Percentiles rank a stretch among this genome's conserved stretches.
Conservation (phyloP, 1,140 invertebrate species). For the Orchestia grillus region DNA sequence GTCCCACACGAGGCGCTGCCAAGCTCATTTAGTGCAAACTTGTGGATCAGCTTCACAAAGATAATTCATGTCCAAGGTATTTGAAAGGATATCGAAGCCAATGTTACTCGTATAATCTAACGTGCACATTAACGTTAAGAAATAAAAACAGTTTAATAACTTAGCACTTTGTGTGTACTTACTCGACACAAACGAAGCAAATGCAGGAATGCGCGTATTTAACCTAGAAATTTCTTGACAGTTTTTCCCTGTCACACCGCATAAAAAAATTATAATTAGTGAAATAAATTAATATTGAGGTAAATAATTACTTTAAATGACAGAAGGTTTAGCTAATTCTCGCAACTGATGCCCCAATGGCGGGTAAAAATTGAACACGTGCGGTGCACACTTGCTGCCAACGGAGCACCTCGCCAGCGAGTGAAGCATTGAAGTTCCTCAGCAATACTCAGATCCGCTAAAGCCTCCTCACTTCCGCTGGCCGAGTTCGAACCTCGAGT, state of each 20-base stretch:
- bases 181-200: no score
- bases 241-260: not conserved
- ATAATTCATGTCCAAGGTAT: no score
- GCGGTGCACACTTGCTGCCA: not conserved
- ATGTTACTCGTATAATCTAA: no score
- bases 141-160: no score
- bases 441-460: not conserved
- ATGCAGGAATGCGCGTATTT: not conserved
- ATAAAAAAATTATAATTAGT: not conserved
- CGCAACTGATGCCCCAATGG: not conserved
- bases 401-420: not conserved
- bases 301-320: not conserved
- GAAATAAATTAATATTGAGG: not conserved
- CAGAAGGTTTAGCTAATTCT: not conserved
- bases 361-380: not conserved
- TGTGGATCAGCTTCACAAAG: no score
- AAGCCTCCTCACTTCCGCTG: not conserved
- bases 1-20: no score
- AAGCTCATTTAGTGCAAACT: no score
- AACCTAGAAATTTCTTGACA: not conserved
- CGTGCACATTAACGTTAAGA: no score
- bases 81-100: no score
- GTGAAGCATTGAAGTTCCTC: not conserved
- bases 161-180: no score
- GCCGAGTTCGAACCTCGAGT: no score